These are phyloP conservation scores for Lepidotrigona ventralis DNA, from an alignment of 1,140 invertebrate genomes.

Conservation along the genomic window DNA sequence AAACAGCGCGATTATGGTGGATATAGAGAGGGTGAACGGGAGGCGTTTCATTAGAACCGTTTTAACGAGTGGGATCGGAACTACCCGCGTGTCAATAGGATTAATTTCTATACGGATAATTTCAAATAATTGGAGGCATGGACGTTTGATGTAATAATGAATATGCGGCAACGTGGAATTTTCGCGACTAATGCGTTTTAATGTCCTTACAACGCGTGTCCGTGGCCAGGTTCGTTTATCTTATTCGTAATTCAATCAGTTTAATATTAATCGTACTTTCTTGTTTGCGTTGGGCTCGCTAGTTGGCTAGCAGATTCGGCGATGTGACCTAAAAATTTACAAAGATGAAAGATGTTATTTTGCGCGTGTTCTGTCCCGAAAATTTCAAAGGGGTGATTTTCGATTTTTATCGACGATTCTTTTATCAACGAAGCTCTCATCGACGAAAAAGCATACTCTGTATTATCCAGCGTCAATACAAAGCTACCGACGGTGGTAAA, in stretches of 20 bases:
- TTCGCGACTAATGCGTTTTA: constrained; percentile 32
- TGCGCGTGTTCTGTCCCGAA: not conserved
- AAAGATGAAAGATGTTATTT: not conserved
- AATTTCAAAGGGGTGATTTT: not conserved
- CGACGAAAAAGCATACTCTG: not conserved
- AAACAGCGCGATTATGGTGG: constrained; percentile 63
- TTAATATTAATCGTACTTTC: not conserved
- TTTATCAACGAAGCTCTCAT: constrained; percentile 27
- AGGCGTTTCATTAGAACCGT: constrained; percentile 58
- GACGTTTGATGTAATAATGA: constrained; percentile 42
- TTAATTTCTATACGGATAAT: constrained; percentile 65
- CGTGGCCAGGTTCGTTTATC: not conserved
- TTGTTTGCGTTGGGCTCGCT: rapidly evolving
- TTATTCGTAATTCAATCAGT: not conserved
- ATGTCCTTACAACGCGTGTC: constrained; percentile 21
- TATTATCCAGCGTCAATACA: not conserved
- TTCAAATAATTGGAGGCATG: constrained; percentile 57
- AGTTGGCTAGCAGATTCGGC: too few relatives aligned
- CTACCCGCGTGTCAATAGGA: constrained; percentile 61
- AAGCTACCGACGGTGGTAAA: constrained; percentile 18
- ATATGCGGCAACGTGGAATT: constrained; percentile 28
- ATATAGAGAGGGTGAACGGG: constrained; percentile 40
- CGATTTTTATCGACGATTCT: not conserved
- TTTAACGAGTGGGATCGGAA: constrained; percentile 58
- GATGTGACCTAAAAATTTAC: not conserved